A percentile compares a stretch with the other conserved stretches of the same genome.
phyloP scores from a whole-genome alignment of 2,888 invertebrate genomes.

The Strigamia crassipes region DNA sequence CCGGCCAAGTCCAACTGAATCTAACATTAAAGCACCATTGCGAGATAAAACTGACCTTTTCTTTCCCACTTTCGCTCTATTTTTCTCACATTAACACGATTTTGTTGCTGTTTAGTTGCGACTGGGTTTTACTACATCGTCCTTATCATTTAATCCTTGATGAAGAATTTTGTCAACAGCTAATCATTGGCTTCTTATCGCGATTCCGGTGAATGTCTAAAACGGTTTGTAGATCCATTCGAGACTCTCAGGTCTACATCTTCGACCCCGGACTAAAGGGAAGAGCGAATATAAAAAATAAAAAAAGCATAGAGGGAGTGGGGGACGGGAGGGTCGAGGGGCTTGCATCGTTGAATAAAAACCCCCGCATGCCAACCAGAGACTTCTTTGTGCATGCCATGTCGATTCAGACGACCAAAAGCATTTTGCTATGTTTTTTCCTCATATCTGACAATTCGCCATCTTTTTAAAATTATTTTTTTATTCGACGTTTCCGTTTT shows the following conservation, averaged over 20 bases:
- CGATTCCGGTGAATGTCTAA: neutral
- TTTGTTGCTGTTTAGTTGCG: neutral
- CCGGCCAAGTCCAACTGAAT: neutral
- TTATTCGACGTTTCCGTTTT: slow-evolving; percentile 29
- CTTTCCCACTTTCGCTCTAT: neutral
- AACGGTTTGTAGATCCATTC: neutral
- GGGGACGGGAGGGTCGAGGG: slow-evolving; percentile 50
- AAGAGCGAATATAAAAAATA: slow-evolving; percentile 44
- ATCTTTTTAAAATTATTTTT: slow-evolving; percentile 13
- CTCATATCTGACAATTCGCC: neutral
- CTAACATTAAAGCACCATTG: neutral
- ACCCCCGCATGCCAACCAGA: slow-evolving; percentile 14
- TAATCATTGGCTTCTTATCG: neutral
- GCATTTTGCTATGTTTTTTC: slow-evolving; percentile 3
- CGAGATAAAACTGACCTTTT: neutral
- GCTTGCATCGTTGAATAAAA: slow-evolving; percentile 19
- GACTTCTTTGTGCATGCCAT: slow-evolving; percentile 10
- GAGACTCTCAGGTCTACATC: slow-evolving; percentile 15
- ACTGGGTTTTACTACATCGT: neutral
- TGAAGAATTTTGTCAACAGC: neutral
- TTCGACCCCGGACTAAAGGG: neutral
- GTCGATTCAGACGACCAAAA: slow-evolving; percentile 13
- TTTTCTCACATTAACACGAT: neutral
- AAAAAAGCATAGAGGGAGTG: slow-evolving; percentile 50
- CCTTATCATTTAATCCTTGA: neutral